These are phyloP conservation scores for Salvelinus sp. DNA, from an alignment of 2,113 vertebrate genomes.

Conservation along the genomic window DNA sequence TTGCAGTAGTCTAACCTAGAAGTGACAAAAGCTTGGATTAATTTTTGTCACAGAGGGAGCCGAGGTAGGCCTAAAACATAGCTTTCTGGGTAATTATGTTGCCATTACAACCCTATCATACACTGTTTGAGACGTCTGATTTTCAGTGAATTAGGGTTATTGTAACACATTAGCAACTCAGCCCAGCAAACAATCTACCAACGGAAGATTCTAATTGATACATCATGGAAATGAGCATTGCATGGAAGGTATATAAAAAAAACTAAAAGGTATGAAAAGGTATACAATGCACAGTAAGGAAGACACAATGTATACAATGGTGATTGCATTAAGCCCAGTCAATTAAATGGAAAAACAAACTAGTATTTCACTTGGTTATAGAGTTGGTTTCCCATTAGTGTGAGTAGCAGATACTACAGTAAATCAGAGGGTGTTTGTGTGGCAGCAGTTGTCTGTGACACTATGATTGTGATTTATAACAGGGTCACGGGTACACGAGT, in stretches of 20 bases:
- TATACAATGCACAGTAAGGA: background rate
- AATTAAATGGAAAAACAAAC: constrained; percentile 3
- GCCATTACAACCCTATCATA: background rate
- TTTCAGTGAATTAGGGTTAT: background rate
- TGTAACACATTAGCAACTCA: background rate
- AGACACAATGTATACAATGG: too few relatives aligned
- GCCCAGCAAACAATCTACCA: background rate
- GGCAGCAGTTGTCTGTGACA: constrained; percentile 12
- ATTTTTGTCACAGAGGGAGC: background rate
- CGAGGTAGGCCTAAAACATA: background rate
- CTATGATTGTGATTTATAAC: constrained; percentile 17
- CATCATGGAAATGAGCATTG: background rate
- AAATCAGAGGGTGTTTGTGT: background rate
- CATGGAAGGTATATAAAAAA: background rate
- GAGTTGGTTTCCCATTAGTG: background rate
- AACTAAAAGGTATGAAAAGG: background rate
- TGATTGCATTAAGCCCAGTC: background rate
- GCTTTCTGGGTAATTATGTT: background rate
- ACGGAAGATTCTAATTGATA: background rate
- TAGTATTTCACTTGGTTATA: background rate
- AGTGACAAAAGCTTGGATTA: too few relatives aligned
- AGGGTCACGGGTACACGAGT: constrained; percentile 26
- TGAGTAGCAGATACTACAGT: background rate
- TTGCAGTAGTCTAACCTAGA: too few relatives aligned
- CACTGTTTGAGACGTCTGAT: background rate